A percentile compares a stretch with the other conserved stretches of the same genome.
Evolutionary conservation across 1,140 invertebrate genomes (phyloP).

Genomic region (Sitophilus oryzae): DNA sequence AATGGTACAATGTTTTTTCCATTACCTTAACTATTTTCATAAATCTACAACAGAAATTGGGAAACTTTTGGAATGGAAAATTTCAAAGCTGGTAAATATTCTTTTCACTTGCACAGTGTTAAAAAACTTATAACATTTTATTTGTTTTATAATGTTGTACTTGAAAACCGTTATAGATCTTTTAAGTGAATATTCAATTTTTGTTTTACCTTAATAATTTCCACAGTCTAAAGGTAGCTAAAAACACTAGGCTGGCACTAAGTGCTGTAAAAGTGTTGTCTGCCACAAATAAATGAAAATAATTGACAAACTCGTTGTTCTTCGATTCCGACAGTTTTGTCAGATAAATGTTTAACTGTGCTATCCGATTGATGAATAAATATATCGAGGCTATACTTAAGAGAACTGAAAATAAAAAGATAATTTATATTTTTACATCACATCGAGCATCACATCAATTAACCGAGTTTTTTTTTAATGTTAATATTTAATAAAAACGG

Average conservation of each 20-base stretch:
- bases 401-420: slow-evolving; percentile 19
- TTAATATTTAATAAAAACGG: too few relatives aligned
- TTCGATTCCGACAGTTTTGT: slow-evolving; percentile 11
- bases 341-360: slow-evolving; percentile 15
- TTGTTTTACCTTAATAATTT: slow-evolving; percentile 28
- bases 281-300: slow-evolving; percentile 28
- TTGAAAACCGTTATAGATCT: too few relatives aligned
- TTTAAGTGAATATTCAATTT: too few relatives aligned
- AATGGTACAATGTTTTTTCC: slow-evolving; percentile 26
- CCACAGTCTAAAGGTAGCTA: slow-evolving; percentile 31
- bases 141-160: too few relatives aligned
- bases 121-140: too few relatives aligned
- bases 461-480: too few relatives aligned
- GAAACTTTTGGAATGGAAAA: too few relatives aligned
- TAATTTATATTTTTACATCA: too few relatives aligned
- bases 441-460: too few relatives aligned
- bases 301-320: slow-evolving; percentile 31
- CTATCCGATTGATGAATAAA: slow-evolving; percentile 13
- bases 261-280: slow-evolving; percentile 22
- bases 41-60: too few relatives aligned
- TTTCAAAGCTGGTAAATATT: too few relatives aligned
- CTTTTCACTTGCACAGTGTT: too few relatives aligned
- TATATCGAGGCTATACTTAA: slow-evolving; percentile 10
- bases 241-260: slow-evolving; percentile 25
- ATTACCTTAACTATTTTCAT: slow-evolving; percentile 26